These are phyloP conservation scores for Oenanthe melanoleuca DNA, from an alignment of 2,113 vertebrate species.

Conservation along the genomic window DNA sequence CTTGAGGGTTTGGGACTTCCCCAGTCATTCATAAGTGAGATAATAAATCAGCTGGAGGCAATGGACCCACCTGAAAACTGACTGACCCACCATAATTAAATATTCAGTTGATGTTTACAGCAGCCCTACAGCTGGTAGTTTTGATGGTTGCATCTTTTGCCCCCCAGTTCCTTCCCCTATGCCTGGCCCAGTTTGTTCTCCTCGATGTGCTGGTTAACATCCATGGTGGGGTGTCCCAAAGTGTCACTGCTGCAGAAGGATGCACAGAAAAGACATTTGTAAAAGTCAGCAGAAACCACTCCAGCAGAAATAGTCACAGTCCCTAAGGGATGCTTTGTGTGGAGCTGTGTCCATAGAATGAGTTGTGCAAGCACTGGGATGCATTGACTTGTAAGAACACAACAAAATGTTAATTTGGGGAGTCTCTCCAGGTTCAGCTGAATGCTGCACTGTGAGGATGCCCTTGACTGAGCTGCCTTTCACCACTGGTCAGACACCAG, in stretches of 20 bases:
- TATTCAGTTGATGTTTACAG: background rate
- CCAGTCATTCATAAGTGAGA: background rate
- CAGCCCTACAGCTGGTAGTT: background rate
- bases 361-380: background rate
- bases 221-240: background rate
- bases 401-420: background rate
- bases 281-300: background rate
- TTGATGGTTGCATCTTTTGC: background rate
- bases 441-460: background rate
- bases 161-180: background rate
- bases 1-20: background rate
- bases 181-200: background rate
- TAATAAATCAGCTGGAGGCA: background rate
- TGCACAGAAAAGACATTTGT: background rate
- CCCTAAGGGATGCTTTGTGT: background rate
- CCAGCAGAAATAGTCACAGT: background rate
- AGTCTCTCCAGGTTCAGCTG: background rate
- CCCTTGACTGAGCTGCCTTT: fast-evolving
- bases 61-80: background rate
- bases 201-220: background rate
- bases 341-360: background rate
- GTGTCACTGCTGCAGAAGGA: background rate
- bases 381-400: background rate
- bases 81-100: background rate
- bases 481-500: background rate